A percentile compares a stretch with the other conserved stretches of the same genome.
phyloP scores from a whole-genome alignment of 1,140 invertebrate species.

The Zaprionus capensis region DNA sequence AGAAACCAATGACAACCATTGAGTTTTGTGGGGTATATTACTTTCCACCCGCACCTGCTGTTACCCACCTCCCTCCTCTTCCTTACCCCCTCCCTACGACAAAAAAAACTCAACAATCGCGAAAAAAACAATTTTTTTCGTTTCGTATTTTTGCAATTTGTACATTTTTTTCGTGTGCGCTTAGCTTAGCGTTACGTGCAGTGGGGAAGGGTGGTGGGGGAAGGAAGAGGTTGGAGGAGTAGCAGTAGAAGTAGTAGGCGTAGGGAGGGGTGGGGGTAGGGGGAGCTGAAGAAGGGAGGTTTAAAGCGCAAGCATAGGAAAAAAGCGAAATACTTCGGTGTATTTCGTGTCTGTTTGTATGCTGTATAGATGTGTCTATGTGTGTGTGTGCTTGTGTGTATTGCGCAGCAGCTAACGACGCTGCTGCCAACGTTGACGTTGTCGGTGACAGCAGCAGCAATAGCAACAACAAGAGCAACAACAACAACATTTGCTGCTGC shows the following conservation, averaged over 20 bases:
- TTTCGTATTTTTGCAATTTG: constrained; percentile 41
- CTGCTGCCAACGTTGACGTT: constrained; percentile 3
- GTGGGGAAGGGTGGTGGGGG: neutral
- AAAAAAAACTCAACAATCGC: constrained; percentile 28
- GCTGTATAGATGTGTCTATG: constrained; percentile 8
- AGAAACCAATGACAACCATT: constrained; percentile 29
- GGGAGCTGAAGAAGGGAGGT: neutral
- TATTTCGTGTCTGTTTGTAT: constrained; percentile 4
- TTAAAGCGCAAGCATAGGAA: neutral
- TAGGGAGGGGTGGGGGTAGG: no score
- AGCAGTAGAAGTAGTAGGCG: neutral
- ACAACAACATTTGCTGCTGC: constrained; percentile 7
- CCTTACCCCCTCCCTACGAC: neutral
- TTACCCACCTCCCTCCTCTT: neutral
- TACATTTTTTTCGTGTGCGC: constrained; percentile 20
- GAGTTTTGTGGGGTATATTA: constrained; percentile 2
- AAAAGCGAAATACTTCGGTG: constrained; percentile 2
- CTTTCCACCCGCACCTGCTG: neutral
- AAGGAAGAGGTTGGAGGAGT: neutral
- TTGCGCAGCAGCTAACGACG: constrained; percentile 13
- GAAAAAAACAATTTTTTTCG: constrained; percentile 17
- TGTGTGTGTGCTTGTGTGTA: constrained; percentile 7
- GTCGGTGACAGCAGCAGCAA: constrained; percentile 20
- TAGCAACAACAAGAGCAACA: neutral
- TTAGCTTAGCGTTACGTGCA: neutral